Evolutionary conservation across 2,888 invertebrate species (phyloP).

Genomic region (Bombyx huttoni): DNA sequence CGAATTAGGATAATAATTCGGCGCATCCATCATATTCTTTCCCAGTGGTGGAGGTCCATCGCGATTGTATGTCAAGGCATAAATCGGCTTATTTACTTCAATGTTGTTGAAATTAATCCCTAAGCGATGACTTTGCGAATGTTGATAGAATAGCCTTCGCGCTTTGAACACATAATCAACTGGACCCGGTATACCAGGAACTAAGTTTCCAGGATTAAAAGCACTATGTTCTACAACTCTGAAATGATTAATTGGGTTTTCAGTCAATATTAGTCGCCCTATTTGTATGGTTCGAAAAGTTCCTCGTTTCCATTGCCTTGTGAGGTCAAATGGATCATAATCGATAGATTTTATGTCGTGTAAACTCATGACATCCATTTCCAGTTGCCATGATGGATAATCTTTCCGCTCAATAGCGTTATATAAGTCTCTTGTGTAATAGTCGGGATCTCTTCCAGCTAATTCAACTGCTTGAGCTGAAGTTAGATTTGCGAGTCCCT

Average conservation of each 20-base stretch:
- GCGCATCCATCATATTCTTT: slow-evolving; percentile 18
- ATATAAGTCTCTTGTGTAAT: slow-evolving; percentile 84
- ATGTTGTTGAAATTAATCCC: slow-evolving; percentile 26
- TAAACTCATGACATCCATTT: slow-evolving; percentile 48
- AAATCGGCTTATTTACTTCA: slow-evolving; percentile 19
- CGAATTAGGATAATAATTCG: slow-evolving; percentile 28
- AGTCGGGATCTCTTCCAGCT: slow-evolving; percentile 82
- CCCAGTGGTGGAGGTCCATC: slow-evolving; percentile 22
- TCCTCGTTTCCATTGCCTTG: slow-evolving; percentile 48
- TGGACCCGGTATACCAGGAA: slow-evolving; percentile 61
- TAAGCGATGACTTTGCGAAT: slow-evolving; percentile 59
- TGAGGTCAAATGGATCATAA: slow-evolving; percentile 59
- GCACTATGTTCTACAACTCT: slow-evolving; percentile 64
- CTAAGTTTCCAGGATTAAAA: slow-evolving; percentile 40
- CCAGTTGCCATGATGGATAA: slow-evolving; percentile 55
- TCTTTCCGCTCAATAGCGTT: slow-evolving; percentile 82
- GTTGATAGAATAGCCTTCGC: slow-evolving; percentile 58
- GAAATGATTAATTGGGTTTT: slow-evolving; percentile 61
- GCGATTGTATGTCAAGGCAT: slow-evolving; percentile 19
- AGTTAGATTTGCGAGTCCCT: slow-evolving; percentile 82
- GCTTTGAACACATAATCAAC: slow-evolving; percentile 67
- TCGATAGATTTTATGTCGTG: slow-evolving; percentile 36
- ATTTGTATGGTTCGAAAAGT: slow-evolving; percentile 61
- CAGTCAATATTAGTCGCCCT: slow-evolving; percentile 56
- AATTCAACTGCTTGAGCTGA: slow-evolving; percentile 75